These are phyloP conservation scores for Chrysoperla carnea DNA, from an alignment of 1,140 invertebrate genomes.

Conservation along the genomic window DNA sequence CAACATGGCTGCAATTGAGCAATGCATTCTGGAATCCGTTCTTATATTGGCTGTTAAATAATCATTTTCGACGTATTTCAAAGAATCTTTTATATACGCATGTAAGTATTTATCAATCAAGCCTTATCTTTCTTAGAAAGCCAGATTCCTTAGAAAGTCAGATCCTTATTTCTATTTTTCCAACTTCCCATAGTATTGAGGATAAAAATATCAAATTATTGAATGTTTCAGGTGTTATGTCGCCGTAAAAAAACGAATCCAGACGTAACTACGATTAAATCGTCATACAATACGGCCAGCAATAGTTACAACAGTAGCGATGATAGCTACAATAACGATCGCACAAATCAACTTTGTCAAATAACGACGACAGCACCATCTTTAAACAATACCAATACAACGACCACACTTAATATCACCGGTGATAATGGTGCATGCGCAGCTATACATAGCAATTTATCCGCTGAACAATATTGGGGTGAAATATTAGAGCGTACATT, in stretches of 20 bases:
- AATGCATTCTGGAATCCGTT: constrained; percentile 81
- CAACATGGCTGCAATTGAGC: constrained; percentile 69
- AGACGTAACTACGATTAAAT: constrained; percentile 7
- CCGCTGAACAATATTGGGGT: constrained; percentile 58
- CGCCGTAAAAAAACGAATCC: constrained; percentile 12
- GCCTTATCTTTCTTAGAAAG: not conserved
- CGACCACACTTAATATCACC: constrained; percentile 20
- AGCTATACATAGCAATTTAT: constrained; percentile 5
- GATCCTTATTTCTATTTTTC: constrained; percentile 4
- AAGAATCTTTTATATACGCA: constrained; percentile 53
- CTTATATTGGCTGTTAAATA: constrained; percentile 71
- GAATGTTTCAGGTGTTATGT: not conserved
- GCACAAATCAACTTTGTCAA: constrained; percentile 12
- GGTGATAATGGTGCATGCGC: constrained; percentile 17
- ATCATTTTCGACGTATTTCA: constrained; percentile 63
- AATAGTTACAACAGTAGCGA: constrained; percentile 9
- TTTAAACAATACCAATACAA: constrained; percentile 23
- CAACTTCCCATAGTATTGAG: not conserved
- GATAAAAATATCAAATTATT: not conserved
- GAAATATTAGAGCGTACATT: constrained; percentile 54
- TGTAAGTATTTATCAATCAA: constrained; percentile 33
- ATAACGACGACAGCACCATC: constrained; percentile 23
- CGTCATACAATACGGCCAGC: constrained; percentile 11
- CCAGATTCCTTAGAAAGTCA: constrained; percentile 2
- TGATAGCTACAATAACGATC: not conserved